Percentiles rank a stretch among this genome's conserved stretches.
These are phyloP conservation scores for Drosophila insularis DNA, from an alignment of 1,140 invertebrate genomes.

Conservation along the genomic window DNA sequence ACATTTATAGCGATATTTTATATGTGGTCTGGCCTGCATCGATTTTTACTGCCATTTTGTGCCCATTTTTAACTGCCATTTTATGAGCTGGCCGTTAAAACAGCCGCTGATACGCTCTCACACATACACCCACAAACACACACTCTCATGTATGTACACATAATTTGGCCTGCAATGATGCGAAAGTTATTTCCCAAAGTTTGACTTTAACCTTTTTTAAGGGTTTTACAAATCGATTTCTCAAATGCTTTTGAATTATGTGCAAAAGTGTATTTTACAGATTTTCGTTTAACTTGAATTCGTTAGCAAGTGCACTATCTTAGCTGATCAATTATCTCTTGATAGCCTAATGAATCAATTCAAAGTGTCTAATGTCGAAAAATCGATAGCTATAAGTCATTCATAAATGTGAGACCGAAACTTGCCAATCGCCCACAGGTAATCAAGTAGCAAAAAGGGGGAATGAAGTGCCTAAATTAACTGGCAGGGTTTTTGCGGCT, in stretches of 20 bases:
- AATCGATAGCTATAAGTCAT: background rate
- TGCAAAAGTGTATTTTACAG: background rate
- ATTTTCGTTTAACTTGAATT: background rate
- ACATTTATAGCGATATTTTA: slow-evolving; percentile 22
- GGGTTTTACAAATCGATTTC: slow-evolving; percentile 44
- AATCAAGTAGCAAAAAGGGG: background rate
- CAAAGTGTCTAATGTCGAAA: background rate
- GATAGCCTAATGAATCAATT: slow-evolving; percentile 14
- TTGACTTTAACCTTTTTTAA: slow-evolving; percentile 68
- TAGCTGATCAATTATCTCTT: background rate
- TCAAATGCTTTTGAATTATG: slow-evolving; percentile 19
- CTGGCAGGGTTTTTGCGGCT: slow-evolving; percentile 48
- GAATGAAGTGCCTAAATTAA: slow-evolving; percentile 35
- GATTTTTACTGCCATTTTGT: slow-evolving; percentile 68
- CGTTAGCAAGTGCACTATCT: background rate
- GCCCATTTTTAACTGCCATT: slow-evolving; percentile 57
- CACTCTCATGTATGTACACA: slow-evolving; percentile 41
- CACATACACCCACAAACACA: slow-evolving; percentile 6
- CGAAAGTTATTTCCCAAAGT: slow-evolving; percentile 46
- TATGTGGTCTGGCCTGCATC: slow-evolving; percentile 58
- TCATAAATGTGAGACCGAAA: background rate
- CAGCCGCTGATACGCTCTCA: slow-evolving; percentile 27
- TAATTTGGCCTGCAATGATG: slow-evolving; percentile 62
- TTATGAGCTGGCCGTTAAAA: slow-evolving; percentile 56
- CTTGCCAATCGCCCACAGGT: slow-evolving; percentile 14